A percentile compares a stretch with the other conserved stretches of the same genome.
phyloP scores from a whole-genome alignment of 2,797 vertebrate species.

The Onychomys arenicola region DNA sequence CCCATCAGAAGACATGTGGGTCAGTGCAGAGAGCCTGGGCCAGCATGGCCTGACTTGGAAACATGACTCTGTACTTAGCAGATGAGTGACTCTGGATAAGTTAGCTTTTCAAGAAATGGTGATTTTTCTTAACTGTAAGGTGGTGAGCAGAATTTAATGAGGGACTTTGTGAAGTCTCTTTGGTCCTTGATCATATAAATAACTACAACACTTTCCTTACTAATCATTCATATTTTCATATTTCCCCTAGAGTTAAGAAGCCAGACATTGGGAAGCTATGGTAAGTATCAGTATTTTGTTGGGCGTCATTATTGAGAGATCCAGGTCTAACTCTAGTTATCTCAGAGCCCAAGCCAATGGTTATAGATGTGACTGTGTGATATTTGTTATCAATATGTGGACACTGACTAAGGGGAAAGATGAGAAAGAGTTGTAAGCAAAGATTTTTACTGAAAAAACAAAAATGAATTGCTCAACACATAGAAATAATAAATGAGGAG shows the following conservation, averaged over 20 bases:
- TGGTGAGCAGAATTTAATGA: slow-evolving; percentile 14
- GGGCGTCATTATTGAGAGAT: not conserved
- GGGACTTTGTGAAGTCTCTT: not conserved
- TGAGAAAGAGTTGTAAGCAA: slow-evolving; percentile 26
- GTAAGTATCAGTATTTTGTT: slow-evolving; percentile 69
- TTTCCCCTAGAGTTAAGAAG: slow-evolving; percentile 72
- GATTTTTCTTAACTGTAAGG: not conserved
- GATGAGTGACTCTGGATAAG: not conserved
- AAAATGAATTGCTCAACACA: slow-evolving; percentile 7
- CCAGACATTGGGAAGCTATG: slow-evolving; percentile 69
- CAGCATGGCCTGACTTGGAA: not conserved
- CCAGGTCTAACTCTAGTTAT: not conserved
- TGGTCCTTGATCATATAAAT: not conserved
- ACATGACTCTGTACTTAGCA: not conserved
- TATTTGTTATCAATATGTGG: not conserved
- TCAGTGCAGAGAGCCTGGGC: not conserved
- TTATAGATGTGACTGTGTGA: not conserved
- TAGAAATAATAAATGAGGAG: not conserved
- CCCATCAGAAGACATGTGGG: not conserved
- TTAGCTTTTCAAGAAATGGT: not conserved
- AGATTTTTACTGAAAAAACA: slow-evolving; percentile 30
- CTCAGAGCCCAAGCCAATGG: not conserved
- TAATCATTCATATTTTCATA: slow-evolving; percentile 68
- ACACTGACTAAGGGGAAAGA: not conserved
- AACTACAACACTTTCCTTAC: slow-evolving; percentile 34